Percentiles rank a stretch among this genome's conserved stretches.
These are phyloP conservation scores for Simalia tracyae DNA, from an alignment of 2,797 vertebrate genomes.

Conservation along the genomic window DNA sequence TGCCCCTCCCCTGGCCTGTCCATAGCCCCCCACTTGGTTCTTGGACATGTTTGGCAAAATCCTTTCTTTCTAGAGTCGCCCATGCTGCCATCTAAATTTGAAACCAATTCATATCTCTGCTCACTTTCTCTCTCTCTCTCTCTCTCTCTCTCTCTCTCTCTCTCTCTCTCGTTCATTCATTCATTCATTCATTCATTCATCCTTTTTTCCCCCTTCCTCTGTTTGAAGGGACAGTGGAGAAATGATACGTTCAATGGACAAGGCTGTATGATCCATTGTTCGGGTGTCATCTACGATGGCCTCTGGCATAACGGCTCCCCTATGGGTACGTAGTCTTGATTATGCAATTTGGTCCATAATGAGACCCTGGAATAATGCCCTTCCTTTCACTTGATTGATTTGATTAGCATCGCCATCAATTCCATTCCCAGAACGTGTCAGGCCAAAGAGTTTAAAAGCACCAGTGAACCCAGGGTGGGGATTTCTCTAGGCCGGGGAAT, in stretches of 20 bases:
- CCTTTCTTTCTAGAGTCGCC: constrained; percentile 66
- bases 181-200: background rate
- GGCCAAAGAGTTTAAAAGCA: constrained; percentile 22
- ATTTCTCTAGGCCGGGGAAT: background rate
- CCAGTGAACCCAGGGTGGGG: background rate
- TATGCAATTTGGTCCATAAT: constrained; percentile 52
- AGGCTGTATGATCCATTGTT: constrained; percentile 70
- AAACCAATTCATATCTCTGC: constrained; percentile 44
- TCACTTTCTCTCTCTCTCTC: background rate
- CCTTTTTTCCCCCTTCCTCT: constrained; percentile 12
- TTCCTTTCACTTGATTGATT: constrained; percentile 46
- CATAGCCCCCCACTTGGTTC: constrained; percentile 71
- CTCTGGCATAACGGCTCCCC: constrained; percentile 73
- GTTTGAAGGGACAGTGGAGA: constrained; percentile 75
- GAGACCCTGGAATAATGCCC: constrained; percentile 38
- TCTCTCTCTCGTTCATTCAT: background rate
- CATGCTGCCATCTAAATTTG: constrained; percentile 55
- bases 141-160: too few relatives aligned
- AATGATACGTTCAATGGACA: constrained; percentile 67
- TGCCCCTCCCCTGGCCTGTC: background rate
- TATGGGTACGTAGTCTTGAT: constrained; percentile 59
- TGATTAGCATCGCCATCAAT: constrained; percentile 34
- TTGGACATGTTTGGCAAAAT: constrained; percentile 67
- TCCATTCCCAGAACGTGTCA: background rate
- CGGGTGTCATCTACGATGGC: constrained; percentile 71